Evolutionary conservation across 1,140 invertebrate genomes (phyloP).

Genomic region (Ceratosolen fusciceps): DNA sequence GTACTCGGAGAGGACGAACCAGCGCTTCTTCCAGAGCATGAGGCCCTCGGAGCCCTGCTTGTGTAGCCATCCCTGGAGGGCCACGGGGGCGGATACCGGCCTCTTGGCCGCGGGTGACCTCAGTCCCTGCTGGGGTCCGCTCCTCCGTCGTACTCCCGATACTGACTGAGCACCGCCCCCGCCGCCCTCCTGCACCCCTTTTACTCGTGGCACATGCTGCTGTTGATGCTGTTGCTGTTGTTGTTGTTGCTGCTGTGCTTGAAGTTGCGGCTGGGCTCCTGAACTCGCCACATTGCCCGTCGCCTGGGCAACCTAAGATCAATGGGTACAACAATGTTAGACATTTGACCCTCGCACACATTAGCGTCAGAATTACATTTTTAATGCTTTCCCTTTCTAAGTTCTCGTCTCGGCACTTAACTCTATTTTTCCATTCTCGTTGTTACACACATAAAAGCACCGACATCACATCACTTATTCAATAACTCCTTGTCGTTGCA

Average conservation of each 20-base stretch:
- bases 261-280: constrained; percentile 28
- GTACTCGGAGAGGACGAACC: constrained; percentile 95
- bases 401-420: no score
- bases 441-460: no score
- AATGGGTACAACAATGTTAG: no score
- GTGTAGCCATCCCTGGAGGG: constrained; percentile 89
- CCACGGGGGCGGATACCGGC: constrained; percentile 83
- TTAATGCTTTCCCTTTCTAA: no score
- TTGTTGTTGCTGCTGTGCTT: not conserved
- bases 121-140: constrained; percentile 72
- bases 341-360: no score
- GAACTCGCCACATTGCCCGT: constrained; percentile 53
- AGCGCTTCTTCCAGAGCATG: constrained; percentile 94
- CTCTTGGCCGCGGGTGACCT: constrained; percentile 85
- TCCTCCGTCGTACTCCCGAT: constrained; percentile 76
- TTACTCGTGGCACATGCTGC: constrained; percentile 58
- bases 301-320: constrained; percentile 65
- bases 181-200: constrained; percentile 62
- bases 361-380: no score
- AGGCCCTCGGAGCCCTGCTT: constrained; percentile 92
- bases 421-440: no score
- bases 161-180: constrained; percentile 71
- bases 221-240: constrained; percentile 5
- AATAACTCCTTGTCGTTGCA: no score
- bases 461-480: no score